Base-by-base conservation (phyloP, 2,888 invertebrate species). In the Exocentrus adspersus region DNA sequence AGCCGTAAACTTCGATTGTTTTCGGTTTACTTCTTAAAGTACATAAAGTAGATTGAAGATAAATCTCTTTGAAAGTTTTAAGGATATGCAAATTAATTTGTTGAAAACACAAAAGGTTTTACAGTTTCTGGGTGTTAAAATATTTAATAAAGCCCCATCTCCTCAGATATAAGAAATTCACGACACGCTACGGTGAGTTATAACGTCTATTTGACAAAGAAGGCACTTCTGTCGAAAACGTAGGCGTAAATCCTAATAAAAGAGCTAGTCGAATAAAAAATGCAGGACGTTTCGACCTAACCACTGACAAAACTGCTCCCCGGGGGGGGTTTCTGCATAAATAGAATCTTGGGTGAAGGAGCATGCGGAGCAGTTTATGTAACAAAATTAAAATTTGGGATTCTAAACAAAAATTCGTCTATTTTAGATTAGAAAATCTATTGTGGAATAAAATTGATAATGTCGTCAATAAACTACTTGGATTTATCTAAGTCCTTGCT, bases 221-320 rank as follows among this genome's bases (percentile, higher is more conserved):
- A 17, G 21, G 10, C 45, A 19, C 19, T 45, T 19, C 19, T 14
- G 17, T 7, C 21, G 10, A 9, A 46, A 28, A 21, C 28, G n/a
- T 2, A 24, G 12, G 24, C 46, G 21, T n/a, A 28, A 19, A 28
- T 48, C 10, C 14, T 48, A 48, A 48, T 48, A 48, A 28, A 48
- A 48, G 14, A 28, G 28, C 12, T 19, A 21, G 24, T n/a, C 24
- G 24, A 24, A 48, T 48, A 28, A 48, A 48, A 48, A 48, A 48
- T 48, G 28, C 28, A 48, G 12, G 19, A 10, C 24, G 16, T 48
- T 48, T 28, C 24, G 28, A 24, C 48, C 48, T 48, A 48, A 48
- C 20, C 48, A 21, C 28, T 28, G 48, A 48, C 48, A 10, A 48
- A 48, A 48, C 28, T 48, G 48, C 48, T 24, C 48, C 24, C 48